These are phyloP conservation scores for Tetramorium simillimum DNA, from an alignment of 1,140 invertebrate genomes.

Conservation along the genomic window DNA sequence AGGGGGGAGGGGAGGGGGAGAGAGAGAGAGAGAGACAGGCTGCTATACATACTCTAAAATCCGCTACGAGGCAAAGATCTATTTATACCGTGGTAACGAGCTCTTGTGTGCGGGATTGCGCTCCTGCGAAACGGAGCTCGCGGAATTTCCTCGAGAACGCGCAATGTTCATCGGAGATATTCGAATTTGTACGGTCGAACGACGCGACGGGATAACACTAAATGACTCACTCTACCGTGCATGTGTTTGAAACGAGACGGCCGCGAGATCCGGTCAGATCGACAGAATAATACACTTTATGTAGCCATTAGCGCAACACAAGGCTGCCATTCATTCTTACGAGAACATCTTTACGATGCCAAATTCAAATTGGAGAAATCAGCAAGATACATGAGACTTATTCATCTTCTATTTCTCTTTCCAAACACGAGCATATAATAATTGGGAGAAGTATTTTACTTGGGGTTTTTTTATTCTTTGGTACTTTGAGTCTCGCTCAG, in stretches of 20 bases:
- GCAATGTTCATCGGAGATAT: constrained; percentile 26
- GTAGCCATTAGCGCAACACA: not conserved
- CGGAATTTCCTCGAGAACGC: constrained; percentile 60
- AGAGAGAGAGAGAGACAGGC: not conserved
- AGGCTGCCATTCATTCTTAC: not conserved
- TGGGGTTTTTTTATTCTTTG: not conserved
- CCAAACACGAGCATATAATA: not conserved
- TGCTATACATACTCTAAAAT: constrained; percentile 69
- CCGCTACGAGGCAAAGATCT: constrained; percentile 62
- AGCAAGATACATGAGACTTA: not conserved
- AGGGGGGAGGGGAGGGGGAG: not conserved
- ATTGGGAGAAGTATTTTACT: not conserved
- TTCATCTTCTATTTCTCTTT: not conserved
- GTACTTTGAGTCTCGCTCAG: not conserved
- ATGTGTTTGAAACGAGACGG: constrained; percentile 15
- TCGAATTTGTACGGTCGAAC: constrained; percentile 21
- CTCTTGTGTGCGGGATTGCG: constrained; percentile 59
- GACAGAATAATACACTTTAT: constrained; percentile 22
- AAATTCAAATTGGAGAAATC: not conserved
- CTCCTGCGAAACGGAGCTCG: constrained; percentile 67
- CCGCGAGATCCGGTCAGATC: not conserved
- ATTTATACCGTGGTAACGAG: constrained; percentile 74
- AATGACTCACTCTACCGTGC: not conserved
- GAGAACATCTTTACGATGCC: not conserved
- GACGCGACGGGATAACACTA: constrained; percentile 11